Percentiles rank a stretch among this genome's conserved stretches.
Evolutionary conservation across 2,113 vertebrate genomes (phyloP).

Genomic region (Pedetes capensis): DNA sequence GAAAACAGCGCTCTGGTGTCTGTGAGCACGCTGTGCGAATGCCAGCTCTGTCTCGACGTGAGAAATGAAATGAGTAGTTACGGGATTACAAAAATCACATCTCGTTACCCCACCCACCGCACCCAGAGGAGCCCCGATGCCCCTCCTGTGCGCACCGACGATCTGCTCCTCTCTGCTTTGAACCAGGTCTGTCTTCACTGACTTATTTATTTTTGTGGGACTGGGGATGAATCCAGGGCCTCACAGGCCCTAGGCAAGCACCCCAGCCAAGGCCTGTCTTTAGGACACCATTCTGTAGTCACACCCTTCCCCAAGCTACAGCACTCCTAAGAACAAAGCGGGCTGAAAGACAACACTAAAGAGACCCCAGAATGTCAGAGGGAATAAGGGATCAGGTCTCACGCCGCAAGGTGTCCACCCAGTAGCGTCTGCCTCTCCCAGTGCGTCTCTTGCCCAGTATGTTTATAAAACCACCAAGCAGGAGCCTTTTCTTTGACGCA

Average conservation of each 20-base stretch:
- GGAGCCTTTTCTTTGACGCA: neutral
- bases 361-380: neutral
- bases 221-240: neutral
- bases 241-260: neutral
- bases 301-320: accelerated
- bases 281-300: neutral
- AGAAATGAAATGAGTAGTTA: neutral
- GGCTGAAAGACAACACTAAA: neutral
- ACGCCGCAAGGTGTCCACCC: accelerated
- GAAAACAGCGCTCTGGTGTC: neutral
- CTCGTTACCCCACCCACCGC: neutral
- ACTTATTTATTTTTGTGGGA: neutral
- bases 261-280: neutral
- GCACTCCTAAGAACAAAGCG: neutral
- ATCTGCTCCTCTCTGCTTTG: neutral
- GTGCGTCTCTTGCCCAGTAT: neutral
- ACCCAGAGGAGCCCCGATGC: neutral
- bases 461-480: neutral
- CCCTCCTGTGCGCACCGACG: neutral
- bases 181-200: neutral
- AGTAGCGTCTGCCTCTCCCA: neutral
- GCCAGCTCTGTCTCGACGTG: neutral
- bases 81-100: neutral
- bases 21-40: neutral
- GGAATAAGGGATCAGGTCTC: neutral